phyloP scores from a whole-genome alignment of 2,113 vertebrate species.

The Hyla sarda region DNA sequence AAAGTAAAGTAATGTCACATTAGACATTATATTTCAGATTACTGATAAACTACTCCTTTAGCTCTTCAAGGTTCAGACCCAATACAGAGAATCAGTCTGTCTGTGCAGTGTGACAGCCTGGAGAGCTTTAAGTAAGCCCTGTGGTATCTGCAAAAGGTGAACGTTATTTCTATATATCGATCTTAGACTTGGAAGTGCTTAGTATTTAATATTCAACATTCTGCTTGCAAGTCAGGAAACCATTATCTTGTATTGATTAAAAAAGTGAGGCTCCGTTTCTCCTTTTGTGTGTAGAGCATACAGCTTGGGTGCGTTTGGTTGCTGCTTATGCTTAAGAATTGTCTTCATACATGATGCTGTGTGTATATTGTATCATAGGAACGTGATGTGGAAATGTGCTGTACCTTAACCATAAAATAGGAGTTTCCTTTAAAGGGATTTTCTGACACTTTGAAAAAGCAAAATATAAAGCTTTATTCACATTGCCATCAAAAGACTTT shows the following conservation, averaged over 20 bases:
- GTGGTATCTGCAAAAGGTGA: conserved; percentile 57
- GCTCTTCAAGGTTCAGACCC: background rate
- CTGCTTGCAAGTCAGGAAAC: conserved; percentile 58
- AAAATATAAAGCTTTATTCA: too few species aligned
- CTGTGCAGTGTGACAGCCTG: conserved; percentile 40
- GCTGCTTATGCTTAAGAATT: conserved; percentile 13
- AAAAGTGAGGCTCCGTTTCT: conserved; percentile 33
- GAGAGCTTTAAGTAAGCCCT: conserved; percentile 56
- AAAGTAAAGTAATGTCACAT: too few species aligned
- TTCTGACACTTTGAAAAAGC: too few species aligned
- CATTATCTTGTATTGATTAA: conserved; percentile 60
- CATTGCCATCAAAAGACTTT: too few species aligned
- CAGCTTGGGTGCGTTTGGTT: background rate
- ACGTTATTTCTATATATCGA: conserved; percentile 55
- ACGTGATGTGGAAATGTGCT: background rate
- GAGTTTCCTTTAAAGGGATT: too few species aligned
- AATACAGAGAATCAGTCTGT: background rate
- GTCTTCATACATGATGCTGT: background rate
- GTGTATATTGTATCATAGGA: background rate
- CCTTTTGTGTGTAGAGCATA: conserved; percentile 17
- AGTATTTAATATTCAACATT: conserved; percentile 60
- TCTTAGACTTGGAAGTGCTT: conserved; percentile 56
- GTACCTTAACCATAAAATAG: background rate
- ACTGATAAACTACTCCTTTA: background rate
- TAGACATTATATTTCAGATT: background rate